Evolutionary conservation across 2,797 vertebrate species (phyloP).

Genomic region (Cynodonichthys magdalenae): DNA sequence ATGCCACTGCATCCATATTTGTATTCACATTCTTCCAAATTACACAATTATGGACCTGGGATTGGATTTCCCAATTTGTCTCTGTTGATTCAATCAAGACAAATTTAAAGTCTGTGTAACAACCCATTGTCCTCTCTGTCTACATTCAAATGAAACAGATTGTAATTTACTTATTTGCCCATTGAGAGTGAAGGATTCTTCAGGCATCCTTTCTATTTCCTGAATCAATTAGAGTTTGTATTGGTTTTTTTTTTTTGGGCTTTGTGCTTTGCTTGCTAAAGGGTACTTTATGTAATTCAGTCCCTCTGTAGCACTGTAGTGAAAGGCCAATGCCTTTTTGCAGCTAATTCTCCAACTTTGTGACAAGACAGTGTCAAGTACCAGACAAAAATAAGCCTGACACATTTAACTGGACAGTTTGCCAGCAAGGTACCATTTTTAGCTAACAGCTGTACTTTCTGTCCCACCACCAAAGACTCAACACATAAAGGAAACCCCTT

Average conservation of each 20-base stretch:
- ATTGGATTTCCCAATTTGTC: conserved; percentile 87
- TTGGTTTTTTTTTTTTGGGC: conserved; percentile 71
- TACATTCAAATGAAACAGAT: conserved; percentile 83
- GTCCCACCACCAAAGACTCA: conserved; percentile 8
- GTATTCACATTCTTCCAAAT: conserved; percentile 83
- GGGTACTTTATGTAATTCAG: conserved; percentile 18
- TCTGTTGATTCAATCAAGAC: conserved; percentile 88
- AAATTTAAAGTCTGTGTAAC: conserved; percentile 82
- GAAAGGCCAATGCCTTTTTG: conserved; percentile 42
- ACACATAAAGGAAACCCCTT: background rate
- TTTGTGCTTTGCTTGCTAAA: conserved; percentile 54
- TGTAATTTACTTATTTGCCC: conserved; percentile 81
- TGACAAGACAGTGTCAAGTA: conserved; percentile 30
- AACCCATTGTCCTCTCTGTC: conserved; percentile 80
- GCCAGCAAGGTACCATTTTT: conserved; percentile 21
- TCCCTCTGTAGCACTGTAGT: conserved; percentile 13
- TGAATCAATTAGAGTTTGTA: conserved; percentile 81
- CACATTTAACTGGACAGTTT: conserved; percentile 21
- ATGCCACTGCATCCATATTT: conserved; percentile 72
- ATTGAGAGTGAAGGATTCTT: conserved; percentile 74
- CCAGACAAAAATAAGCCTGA: conserved; percentile 33
- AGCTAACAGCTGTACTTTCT: conserved; percentile 9
- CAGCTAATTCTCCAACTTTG: conserved; percentile 22
- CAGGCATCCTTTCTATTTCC: conserved; percentile 81
- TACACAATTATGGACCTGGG: conserved; percentile 85